Base-by-base conservation (phyloP, 2,888 invertebrate genomes). In the Callimorpha dominula region DNA sequence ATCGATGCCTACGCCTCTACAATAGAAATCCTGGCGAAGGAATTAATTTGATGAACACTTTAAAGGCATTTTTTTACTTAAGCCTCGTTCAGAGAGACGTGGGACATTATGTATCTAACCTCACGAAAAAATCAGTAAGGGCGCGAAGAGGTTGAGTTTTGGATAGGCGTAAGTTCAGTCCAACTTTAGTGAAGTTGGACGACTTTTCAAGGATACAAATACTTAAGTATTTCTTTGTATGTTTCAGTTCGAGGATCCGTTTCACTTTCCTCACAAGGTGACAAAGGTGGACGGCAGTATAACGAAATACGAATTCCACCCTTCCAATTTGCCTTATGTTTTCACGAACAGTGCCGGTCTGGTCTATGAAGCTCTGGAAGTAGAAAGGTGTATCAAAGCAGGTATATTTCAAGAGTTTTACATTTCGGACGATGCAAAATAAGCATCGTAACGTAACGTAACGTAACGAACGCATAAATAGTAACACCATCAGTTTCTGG, bases 351-450 rank as follows among this genome's bases (percentile, higher is more conserved):
- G 97, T 72, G 96, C 96, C 43, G 98, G 97, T 4, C 91, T 98
- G 72, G 95, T 97, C 40, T 98, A 97, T 87, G 97, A 98, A 93
- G 97, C 98, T 4, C 94, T 96, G 66, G 98, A 98, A 92, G 97
- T 96, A 3, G 96, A 97, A 50, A 94, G 96, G 79, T 98, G 98
- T 85, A 96, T 98, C 54, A 92, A 95, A 86, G 88, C 88, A 86
- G 95, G 95, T 95, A 76, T 40, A 40, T 52, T 17, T 63, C 9
- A 3, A 63, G 14, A 63, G 2, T 40, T 1, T 15, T 42, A 11
- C 5, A 57, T 57, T 57, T 42, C 17, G 8, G 31, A 15, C 15
- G 0, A 7, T 5, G 8, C 15, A 14, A 42, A 17, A 63, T 17
- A 42, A 4, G 31, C 8, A 31, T 31, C 31, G n/a, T n/a, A n/a